Evolutionary conservation across 1,140 invertebrate genomes (phyloP).

Genomic region (Aricia agestis): DNA sequence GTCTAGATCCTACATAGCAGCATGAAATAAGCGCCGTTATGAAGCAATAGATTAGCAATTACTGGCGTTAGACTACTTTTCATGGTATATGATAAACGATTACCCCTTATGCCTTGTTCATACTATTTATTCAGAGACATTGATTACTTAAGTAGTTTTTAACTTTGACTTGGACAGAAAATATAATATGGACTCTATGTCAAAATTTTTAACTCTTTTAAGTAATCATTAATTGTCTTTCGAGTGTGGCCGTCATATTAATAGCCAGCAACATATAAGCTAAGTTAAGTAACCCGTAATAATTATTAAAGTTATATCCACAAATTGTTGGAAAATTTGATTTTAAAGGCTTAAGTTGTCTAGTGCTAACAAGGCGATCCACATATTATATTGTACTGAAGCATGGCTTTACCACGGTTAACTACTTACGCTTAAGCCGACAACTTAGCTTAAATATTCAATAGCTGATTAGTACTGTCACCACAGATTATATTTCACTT

Average conservation of each 20-base stretch:
- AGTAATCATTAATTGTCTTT: too few species aligned
- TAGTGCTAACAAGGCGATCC: not conserved
- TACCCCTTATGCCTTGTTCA: not conserved
- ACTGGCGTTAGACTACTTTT: not conserved
- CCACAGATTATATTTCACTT: not conserved
- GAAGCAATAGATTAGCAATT: slow-evolving; percentile 16
- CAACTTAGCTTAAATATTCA: not conserved
- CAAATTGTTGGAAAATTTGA: too few species aligned
- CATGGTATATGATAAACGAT: not conserved
- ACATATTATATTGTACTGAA: not conserved
- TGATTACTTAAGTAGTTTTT: too few species aligned
- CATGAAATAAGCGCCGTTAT: slow-evolving; percentile 52
- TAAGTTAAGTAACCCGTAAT: too few species aligned
- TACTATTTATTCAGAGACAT: too few species aligned
- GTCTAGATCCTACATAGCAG: slow-evolving; percentile 64
- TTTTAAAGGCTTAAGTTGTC: too few species aligned
- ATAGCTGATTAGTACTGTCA: not conserved
- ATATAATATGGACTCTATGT: too few species aligned
- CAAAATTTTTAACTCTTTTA: too few species aligned
- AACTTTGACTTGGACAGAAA: too few species aligned
- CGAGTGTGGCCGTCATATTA: too few species aligned
- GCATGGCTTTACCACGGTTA: not conserved
- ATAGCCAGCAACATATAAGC: too few species aligned
- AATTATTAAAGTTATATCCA: too few species aligned
- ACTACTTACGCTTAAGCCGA: not conserved